A percentile compares a stretch with the other conserved stretches of the same genome.
Evolutionary conservation across 2,113 vertebrate species (phyloP).

Genomic region (Seriola quinqueradiata): DNA sequence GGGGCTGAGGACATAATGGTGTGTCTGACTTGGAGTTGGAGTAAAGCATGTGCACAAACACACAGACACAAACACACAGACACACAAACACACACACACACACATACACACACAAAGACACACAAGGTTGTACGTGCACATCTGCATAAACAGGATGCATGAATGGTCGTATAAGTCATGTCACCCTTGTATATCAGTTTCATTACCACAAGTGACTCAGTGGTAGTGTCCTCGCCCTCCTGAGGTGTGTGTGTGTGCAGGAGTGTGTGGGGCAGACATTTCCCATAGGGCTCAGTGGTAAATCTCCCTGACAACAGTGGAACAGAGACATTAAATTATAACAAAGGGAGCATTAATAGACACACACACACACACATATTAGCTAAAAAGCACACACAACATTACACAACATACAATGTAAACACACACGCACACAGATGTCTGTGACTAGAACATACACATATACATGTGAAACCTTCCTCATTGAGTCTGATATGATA

Average conservation of each 20-base stretch:
- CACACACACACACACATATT: conserved; percentile 9
- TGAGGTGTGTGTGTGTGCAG: neutral
- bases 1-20: neutral
- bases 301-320: conserved; percentile 78
- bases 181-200: conserved; percentile 33
- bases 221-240: neutral
- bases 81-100: no score
- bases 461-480: neutral
- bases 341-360: conserved; percentile 76
- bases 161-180: neutral
- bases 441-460: neutral
- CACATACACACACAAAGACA: neutral
- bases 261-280: conserved; percentile 40
- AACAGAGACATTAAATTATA: conserved; percentile 81
- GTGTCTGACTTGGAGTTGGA: neutral
- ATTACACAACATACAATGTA: conserved; percentile 9
- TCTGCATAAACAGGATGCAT: neutral
- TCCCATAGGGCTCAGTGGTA: conserved; percentile 57
- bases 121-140: neutral
- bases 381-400: no score
- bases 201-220: conserved; percentile 8
- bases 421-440: conserved; percentile 15
- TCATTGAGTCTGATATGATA: neutral
- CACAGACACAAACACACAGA: neutral
- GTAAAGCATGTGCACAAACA: neutral